These are phyloP conservation scores for Omphaloscelis lunosa DNA, from an alignment of 2,888 invertebrate genomes.

Conservation along the genomic window DNA sequence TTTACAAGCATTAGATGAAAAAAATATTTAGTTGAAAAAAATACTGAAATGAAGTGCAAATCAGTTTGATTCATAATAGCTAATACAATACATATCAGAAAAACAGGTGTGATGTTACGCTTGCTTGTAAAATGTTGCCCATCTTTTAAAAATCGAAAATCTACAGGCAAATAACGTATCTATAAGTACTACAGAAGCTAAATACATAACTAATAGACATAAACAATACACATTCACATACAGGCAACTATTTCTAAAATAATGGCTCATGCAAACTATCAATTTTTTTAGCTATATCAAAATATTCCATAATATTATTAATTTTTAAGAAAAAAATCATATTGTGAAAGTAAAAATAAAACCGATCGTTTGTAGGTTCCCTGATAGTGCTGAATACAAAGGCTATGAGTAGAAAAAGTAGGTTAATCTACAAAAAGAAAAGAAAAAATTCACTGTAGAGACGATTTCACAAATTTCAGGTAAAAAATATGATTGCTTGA, in stretches of 20 bases:
- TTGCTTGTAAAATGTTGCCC: slow-evolving; percentile 22
- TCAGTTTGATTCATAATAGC: not conserved
- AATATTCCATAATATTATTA: not conserved
- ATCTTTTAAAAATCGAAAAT: not conserved
- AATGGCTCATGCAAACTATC: slow-evolving; percentile 3
- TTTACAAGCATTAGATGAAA: slow-evolving; percentile 28
- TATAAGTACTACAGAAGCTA: slow-evolving; percentile 20
- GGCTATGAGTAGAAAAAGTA: slow-evolving; percentile 26
- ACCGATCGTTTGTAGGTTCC: not conserved
- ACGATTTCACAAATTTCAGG: slow-evolving; percentile 29
- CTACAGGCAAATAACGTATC: slow-evolving; percentile 25
- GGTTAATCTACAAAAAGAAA: slow-evolving; percentile 32
- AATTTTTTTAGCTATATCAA: not conserved
- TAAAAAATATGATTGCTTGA: slow-evolving; percentile 29
- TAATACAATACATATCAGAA: not conserved
- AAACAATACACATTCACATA: slow-evolving; percentile 33
- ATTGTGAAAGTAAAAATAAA: not conserved
- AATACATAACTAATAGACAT: slow-evolving; percentile 31
- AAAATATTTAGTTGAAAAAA: not conserved
- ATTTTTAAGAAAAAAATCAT: not conserved
- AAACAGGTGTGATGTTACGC: not conserved
- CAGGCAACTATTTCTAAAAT: slow-evolving; percentile 42
- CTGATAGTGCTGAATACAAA: slow-evolving; percentile 15
- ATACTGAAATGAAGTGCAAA: not conserved
- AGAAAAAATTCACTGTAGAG: not conserved